Evolutionary conservation across 2,113 vertebrate genomes (phyloP), one percentile per base, ranked within the genome.

Genomic region (Ailurus styani): DNA sequence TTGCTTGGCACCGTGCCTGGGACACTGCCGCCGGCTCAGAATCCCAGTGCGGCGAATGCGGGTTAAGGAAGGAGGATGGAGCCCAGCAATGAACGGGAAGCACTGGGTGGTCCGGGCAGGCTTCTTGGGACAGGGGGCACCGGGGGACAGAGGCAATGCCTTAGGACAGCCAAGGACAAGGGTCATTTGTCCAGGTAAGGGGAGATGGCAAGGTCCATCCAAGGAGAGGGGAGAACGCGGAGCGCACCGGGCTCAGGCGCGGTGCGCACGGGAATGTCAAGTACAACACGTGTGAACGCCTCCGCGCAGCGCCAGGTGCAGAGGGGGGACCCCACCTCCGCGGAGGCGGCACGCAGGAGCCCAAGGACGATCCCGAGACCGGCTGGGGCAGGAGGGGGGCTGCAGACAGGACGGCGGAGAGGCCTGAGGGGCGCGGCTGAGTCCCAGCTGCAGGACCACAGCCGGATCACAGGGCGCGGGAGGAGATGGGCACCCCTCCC

Each of bases 241-340:
- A 9, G 3, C 57, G 68, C 50, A 1, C 66, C 0, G 4, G 0
- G 23, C 21, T 27, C 15, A 0, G 4, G 62, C 0, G 2, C 2
- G 2, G 66, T 34, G 4, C 0, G 2, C 2, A 1, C 27, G 1
- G 34, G 50, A 37, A 14, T 13, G 6, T 2, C 6, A 54, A 23
- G 7, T 3, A 0, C 4, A 9, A 0, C 7, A 3, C 37, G 3
- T 2, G 70, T 14, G 40, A 25, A 42, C 3, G 37, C 37, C 37
- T 25, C 60, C 6, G 27, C 20, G 15, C 21, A 2, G 31, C 11
- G 42, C 29, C 60, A n/a, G 85, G 42, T 7, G 14, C 27, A 5
- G 6, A 60, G 14, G 9, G 55, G 55, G 54, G 55, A 7, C 37
- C 3, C 57, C 8, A 25, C 2, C 6, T 23, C 54, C 3, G 42